Evolutionary conservation across 2,888 invertebrate species (phyloP).

Genomic region (Cerceris ruficornis): DNA sequence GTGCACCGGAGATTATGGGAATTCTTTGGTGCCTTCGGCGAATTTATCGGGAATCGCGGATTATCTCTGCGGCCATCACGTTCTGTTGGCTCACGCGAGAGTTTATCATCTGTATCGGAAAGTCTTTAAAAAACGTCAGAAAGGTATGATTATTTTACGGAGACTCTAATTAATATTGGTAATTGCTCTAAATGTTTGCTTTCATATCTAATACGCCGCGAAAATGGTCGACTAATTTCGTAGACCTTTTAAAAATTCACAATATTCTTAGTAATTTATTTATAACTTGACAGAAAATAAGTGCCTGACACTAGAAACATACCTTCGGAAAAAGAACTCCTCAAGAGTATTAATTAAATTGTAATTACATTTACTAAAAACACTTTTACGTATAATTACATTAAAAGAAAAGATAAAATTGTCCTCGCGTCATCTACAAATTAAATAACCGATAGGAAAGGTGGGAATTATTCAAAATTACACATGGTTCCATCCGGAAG

Average conservation of each 20-base stretch:
- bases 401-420: neutral
- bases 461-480: slow-evolving; percentile 84
- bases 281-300: too few relatives aligned
- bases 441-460: slow-evolving; percentile 80
- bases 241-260: too few relatives aligned
- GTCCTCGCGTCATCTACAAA: neutral
- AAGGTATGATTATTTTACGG: slow-evolving; percentile 79
- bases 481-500: slow-evolving; percentile 82
- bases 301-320: too few relatives aligned
- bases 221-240: too few relatives aligned
- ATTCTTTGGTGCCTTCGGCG: slow-evolving; percentile 45
- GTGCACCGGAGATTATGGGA: slow-evolving; percentile 84
- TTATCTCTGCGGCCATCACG: slow-evolving; percentile 86
- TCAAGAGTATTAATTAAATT: too few relatives aligned
- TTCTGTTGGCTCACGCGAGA: slow-evolving; percentile 86
- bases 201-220: too few relatives aligned
- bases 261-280: too few relatives aligned
- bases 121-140: slow-evolving; percentile 83
- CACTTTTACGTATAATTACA: neutral
- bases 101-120: slow-evolving; percentile 85
- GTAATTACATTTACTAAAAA: too few relatives aligned
- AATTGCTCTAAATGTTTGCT: too few relatives aligned
- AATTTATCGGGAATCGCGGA: slow-evolving; percentile 83
- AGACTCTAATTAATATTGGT: neutral
- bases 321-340: too few relatives aligned